Evolutionary conservation across 64 coral and sea anemone genomes (phyloP).

Genomic region (Anthopleura sola): DNA sequence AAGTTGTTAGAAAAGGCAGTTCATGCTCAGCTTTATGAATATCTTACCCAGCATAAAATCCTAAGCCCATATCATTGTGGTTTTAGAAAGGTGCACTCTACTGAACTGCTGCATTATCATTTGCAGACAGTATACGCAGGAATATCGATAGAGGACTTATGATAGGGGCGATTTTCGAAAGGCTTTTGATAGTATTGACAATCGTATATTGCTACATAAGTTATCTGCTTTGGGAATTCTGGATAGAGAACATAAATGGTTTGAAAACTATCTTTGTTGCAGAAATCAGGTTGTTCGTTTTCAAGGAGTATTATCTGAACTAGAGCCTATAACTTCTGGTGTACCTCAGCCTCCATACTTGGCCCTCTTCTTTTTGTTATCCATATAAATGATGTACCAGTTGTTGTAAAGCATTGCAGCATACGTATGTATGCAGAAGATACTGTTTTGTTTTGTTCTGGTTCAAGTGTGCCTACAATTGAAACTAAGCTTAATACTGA

Average conservation of each 20-base stretch:
- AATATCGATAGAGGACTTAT: neutral
- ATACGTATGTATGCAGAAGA: neutral
- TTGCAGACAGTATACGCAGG: neutral
- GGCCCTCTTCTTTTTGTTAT: neutral
- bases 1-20: constrained; percentile 20
- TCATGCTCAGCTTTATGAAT: constrained; percentile 18
- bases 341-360: neutral
- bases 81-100: neutral
- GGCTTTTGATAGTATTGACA: neutral
- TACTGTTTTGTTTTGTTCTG: neutral
- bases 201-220: constrained; percentile 11
- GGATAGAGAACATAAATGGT: constrained; percentile 9
- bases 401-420: neutral
- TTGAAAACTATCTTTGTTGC: constrained; percentile 1
- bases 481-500: neutral
- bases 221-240: constrained; percentile 11
- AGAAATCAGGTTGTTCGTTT: constrained; percentile 21
- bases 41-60: constrained; percentile 12
- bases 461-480: neutral
- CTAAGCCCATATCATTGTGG: neutral
- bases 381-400: neutral
- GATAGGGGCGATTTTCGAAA: neutral
- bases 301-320: constrained; percentile 19
- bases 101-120: neutral
- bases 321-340: neutral